Conservation (phyloP, 2,888 invertebrate species). For the Graphium colonna region DNA sequence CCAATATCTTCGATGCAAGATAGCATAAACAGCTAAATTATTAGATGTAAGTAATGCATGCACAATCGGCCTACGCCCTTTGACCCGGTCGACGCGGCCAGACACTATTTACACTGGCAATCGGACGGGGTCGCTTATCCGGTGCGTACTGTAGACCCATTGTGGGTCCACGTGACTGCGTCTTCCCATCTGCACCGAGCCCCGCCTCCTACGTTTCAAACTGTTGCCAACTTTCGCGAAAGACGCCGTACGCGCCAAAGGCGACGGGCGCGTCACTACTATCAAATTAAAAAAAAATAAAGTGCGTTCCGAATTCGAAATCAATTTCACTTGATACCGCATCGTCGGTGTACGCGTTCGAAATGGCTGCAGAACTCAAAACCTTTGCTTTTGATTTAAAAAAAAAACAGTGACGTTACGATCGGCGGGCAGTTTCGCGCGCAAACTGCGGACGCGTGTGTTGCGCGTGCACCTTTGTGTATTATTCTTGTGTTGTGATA, state of each 20-base stretch:
- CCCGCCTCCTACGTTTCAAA: conserved; percentile 45
- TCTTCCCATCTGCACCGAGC: conserved; percentile 39
- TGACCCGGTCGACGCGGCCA: conserved; percentile 13
- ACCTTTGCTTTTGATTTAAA: not conserved
- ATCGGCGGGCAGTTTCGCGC: conserved; percentile 23
- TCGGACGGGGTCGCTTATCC: conserved; percentile 30
- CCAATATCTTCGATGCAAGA: too few species aligned
- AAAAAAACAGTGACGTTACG: conserved; percentile 9
- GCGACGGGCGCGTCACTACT: conserved; percentile 17
- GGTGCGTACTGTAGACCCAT: conserved; percentile 38
- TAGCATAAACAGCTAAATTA: too few species aligned
- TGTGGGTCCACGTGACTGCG: conserved; percentile 49
- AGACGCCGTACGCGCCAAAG: conserved; percentile 34
- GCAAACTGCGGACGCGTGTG: conserved; percentile 16
- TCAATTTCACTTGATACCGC: not conserved
- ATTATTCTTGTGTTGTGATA: conserved; percentile 33
- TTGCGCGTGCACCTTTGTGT: not conserved
- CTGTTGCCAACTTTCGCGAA: conserved; percentile 53
- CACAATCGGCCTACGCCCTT: conserved; percentile 11
- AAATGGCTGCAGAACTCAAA: not conserved
- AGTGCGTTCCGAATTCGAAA: conserved; percentile 20
- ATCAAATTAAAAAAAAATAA: conserved; percentile 29
- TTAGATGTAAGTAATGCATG: not conserved
- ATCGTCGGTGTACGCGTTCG: not conserved
- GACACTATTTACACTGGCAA: conserved; percentile 19